phyloP scores from a whole-genome alignment of 1,140 invertebrate species.

The Melipona quadrifasciata region DNA sequence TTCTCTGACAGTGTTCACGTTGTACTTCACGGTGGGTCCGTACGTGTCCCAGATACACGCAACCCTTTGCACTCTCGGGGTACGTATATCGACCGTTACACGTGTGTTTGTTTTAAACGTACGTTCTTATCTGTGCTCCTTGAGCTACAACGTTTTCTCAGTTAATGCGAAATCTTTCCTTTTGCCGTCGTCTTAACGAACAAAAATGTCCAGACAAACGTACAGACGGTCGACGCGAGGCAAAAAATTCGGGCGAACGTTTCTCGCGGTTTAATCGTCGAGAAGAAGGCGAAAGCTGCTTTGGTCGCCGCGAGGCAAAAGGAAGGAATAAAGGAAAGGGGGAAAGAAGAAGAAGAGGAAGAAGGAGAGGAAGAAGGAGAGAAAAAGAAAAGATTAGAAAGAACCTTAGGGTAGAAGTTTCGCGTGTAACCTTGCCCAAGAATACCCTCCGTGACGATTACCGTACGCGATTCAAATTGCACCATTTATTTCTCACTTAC shows the following conservation, averaged over 20 bases:
- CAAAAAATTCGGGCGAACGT: neutral
- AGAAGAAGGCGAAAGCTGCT: constrained; percentile 12
- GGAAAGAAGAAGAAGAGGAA: no score
- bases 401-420: neutral
- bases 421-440: constrained; percentile 23
- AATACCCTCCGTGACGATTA: constrained; percentile 17
- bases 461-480: constrained; percentile 45
- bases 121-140: neutral
- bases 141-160: neutral
- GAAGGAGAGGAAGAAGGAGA: no score
- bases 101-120: neutral
- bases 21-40: constrained; percentile 49
- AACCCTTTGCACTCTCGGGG: constrained; percentile 71
- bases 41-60: constrained; percentile 60
- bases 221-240: neutral
- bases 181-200: neutral
- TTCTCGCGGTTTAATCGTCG: constrained; percentile 15
- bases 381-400: no score
- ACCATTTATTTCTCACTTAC: constrained; percentile 32
- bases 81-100: constrained; percentile 54
- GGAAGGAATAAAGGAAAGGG: neutral
- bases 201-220: neutral
- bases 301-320: neutral
- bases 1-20: constrained; percentile 63
- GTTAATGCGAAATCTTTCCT: neutral